phyloP scores from a whole-genome alignment of 2,113 vertebrate species.

The Formicarius rufipectus region DNA sequence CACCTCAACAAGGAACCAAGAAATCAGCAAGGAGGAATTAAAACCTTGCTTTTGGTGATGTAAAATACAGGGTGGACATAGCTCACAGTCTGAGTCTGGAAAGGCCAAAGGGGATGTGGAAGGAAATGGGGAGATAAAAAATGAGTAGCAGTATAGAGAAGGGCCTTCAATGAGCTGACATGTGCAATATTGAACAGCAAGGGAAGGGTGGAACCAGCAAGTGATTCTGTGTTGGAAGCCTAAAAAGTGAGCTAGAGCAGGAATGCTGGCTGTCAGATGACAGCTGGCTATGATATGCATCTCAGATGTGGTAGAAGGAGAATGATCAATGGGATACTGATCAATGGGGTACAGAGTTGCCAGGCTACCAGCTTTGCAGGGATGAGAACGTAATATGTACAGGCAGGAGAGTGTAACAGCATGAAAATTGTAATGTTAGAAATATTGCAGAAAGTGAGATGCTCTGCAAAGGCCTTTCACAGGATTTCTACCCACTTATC shows the following conservation, averaged over 20 bases:
- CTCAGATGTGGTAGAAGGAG: background rate
- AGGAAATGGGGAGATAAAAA: background rate
- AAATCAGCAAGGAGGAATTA: background rate
- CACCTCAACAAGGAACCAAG: background rate
- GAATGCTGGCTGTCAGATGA: background rate
- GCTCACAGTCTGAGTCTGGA: background rate
- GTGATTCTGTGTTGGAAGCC: background rate
- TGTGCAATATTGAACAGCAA: background rate
- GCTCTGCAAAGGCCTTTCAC: background rate
- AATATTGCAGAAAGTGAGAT: background rate
- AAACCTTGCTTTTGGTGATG: background rate
- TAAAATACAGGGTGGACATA: accelerated
- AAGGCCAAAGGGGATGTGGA: background rate
- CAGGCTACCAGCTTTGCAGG: background rate
- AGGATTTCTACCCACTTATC: background rate
- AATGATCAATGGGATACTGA: background rate
- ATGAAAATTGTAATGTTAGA: background rate
- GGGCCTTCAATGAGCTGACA: background rate
- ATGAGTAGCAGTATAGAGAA: background rate
- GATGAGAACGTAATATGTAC: background rate
- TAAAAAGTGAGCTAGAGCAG: background rate
- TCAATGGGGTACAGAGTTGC: background rate
- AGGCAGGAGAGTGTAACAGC: background rate
- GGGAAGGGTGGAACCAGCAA: background rate
- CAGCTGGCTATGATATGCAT: background rate